Conservation (phyloP, 2,113 vertebrate species). For the Phalacrocorax aristotelis region DNA sequence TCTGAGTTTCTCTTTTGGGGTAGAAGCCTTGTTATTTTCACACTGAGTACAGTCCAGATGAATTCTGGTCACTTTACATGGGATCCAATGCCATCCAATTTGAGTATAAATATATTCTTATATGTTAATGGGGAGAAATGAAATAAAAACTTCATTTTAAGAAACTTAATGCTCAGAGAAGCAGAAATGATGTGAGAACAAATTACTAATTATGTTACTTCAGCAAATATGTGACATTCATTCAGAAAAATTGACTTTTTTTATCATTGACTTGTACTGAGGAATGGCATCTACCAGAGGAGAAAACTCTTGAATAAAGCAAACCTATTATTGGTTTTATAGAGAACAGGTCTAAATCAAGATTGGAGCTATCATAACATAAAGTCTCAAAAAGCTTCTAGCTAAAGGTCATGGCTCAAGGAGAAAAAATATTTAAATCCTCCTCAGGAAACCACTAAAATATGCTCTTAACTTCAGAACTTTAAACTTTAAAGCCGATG, state of each 20-base stretch:
- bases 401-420: not conserved
- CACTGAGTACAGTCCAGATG: not conserved
- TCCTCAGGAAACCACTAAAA: conserved; percentile 52
- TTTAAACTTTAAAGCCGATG: conserved; percentile 40
- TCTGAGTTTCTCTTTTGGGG: not conserved
- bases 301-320: not conserved
- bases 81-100: not conserved
- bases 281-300: not conserved
- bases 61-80: not conserved
- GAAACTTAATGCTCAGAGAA: not conserved
- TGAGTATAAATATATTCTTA: conserved; percentile 55
- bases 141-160: conserved; percentile 1
- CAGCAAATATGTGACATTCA: not conserved
- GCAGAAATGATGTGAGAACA: not conserved
- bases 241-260: not conserved
- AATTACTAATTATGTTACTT: not conserved
- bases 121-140: conserved; percentile 1
- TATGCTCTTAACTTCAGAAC: conserved; percentile 57
- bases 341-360: not conserved
- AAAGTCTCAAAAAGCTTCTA: not conserved
- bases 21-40: not conserved
- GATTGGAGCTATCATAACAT: not conserved
- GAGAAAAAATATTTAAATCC: not conserved
- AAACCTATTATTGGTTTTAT: not conserved
- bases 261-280: not conserved